These are phyloP conservation scores for Poeciliopsis infans DNA, from an alignment of 2,797 vertebrate species.

Conservation along the genomic window DNA sequence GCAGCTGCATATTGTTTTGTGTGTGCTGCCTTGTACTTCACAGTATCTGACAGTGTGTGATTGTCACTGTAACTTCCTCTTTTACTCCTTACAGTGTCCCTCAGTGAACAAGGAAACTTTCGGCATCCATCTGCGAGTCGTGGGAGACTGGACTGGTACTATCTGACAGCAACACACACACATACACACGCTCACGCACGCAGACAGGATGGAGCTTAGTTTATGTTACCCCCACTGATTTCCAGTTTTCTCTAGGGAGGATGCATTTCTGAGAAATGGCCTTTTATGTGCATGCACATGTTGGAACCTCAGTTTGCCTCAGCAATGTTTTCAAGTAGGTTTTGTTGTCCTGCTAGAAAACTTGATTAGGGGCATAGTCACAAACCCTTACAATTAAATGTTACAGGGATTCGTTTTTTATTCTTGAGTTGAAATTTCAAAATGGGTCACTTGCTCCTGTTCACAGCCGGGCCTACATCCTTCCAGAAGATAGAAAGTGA, in stretches of 20 bases:
- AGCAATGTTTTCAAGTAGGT: not conserved
- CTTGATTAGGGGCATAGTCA: not conserved
- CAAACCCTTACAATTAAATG: not conserved
- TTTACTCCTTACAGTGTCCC: conserved; percentile 89
- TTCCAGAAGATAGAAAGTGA: conserved; percentile 45
- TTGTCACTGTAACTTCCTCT: conserved; percentile 57
- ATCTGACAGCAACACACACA: conserved; percentile 10
- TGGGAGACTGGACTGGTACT: conserved; percentile 99
- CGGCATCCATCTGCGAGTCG: conserved; percentile 92
- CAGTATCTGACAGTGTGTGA: conserved; percentile 10
- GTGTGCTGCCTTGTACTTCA: conserved; percentile 1
- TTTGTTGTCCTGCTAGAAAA: conserved; percentile 26
- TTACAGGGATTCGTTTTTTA: not conserved
- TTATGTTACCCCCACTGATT: conserved; percentile 21
- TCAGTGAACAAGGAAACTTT: conserved; percentile 91
- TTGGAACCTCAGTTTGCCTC: not conserved
- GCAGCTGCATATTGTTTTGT: conserved; percentile 2
- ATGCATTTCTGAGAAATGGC: conserved; percentile 17
- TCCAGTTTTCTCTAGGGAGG: conserved; percentile 26
- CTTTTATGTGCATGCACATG: conserved; percentile 10
- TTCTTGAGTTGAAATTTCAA: conserved; percentile 3
- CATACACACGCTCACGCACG: conserved; percentile 26
- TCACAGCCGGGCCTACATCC: conserved; percentile 14
- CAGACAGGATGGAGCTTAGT: conserved; percentile 23
- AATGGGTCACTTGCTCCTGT: conserved; percentile 34